Conservation (phyloP, 2,797 vertebrate genomes). For the Acipenser transmontanus region DNA sequence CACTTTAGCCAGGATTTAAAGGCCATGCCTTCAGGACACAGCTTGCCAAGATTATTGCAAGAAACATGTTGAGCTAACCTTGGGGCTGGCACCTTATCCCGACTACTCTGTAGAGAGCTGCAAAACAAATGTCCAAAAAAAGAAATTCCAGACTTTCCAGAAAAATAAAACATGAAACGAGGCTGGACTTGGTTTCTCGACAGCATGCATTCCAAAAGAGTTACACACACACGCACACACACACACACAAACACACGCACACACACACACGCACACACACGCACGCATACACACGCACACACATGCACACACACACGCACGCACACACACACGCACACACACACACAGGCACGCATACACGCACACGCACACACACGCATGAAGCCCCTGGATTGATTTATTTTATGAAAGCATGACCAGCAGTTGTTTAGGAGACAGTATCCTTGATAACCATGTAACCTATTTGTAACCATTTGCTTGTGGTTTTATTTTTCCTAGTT, state of each 20-base stretch:
- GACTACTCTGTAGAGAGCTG: slow-evolving; percentile 96
- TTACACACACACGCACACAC: slow-evolving; percentile 50
- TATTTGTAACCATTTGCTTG: too few species aligned
- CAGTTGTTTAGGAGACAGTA: slow-evolving; percentile 21
- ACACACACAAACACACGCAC: background rate
- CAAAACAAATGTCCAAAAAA: slow-evolving; percentile 91
- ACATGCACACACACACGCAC: slow-evolving; percentile 44
- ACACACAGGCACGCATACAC: background rate
- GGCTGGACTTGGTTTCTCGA: slow-evolving; percentile 69
- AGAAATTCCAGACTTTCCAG: slow-evolving; percentile 71
- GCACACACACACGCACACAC: background rate
- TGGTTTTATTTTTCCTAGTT: too few species aligned
- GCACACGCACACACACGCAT: background rate
- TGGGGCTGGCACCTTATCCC: slow-evolving; percentile 94
- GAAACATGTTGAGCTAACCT: slow-evolving; percentile 94
- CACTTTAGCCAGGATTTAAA: slow-evolving; percentile 54
- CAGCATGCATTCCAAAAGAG: slow-evolving; percentile 67
- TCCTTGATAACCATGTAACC: background rate
- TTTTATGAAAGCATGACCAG: slow-evolving; percentile 7
- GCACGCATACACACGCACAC: slow-evolving; percentile 4
- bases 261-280: background rate
- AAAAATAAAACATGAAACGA: slow-evolving; percentile 57
- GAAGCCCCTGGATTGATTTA: slow-evolving; percentile 8
- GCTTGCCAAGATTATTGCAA: slow-evolving; percentile 77
- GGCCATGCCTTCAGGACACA: slow-evolving; percentile 59